Evolutionary conservation across 2,888 invertebrate genomes (phyloP).

Genomic region (Caradrina clavipalpis): DNA sequence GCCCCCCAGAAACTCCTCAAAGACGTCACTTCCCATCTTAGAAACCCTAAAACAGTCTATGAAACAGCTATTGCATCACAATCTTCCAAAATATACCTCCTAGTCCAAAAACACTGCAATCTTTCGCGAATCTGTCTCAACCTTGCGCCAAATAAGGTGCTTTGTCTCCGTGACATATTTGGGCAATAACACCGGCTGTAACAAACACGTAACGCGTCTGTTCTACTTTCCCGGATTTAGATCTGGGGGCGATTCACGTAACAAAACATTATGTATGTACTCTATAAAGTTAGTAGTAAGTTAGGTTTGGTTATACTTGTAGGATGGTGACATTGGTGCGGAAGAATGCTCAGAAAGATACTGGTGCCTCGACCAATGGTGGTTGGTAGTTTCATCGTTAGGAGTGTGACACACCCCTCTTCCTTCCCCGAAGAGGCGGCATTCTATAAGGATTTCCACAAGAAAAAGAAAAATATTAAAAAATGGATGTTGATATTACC

Average conservation of each 20-base stretch:
- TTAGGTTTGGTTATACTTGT: too few relatives aligned
- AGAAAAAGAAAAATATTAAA: too few relatives aligned
- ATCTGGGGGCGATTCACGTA: conserved; percentile 4
- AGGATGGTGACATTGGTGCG: too few relatives aligned
- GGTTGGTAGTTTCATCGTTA: too few relatives aligned
- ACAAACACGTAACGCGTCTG: conserved; percentile 44
- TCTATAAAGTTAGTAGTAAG: too few relatives aligned
- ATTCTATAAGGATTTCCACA: too few relatives aligned
- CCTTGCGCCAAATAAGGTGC: conserved; percentile 49
- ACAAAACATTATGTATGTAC: background rate
- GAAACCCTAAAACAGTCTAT: background rate
- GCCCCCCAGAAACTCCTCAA: too few relatives aligned
- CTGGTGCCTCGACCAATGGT: too few relatives aligned
- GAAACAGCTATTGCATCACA: conserved; percentile 9
- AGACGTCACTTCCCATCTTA: background rate
- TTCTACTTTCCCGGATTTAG: conserved; percentile 44
- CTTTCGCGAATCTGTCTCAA: conserved; percentile 45
- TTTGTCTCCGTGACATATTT: conserved; percentile 48
- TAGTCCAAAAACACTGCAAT: conserved; percentile 32
- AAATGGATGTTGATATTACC: background rate
- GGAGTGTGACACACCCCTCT: too few relatives aligned
- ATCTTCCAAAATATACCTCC: conserved; percentile 17
- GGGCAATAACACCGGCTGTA: conserved; percentile 42
- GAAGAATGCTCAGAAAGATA: too few relatives aligned
- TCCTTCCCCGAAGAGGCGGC: too few relatives aligned